Base-by-base conservation (phyloP, 1,140 invertebrate genomes). In the Habropoda laboriosa region DNA sequence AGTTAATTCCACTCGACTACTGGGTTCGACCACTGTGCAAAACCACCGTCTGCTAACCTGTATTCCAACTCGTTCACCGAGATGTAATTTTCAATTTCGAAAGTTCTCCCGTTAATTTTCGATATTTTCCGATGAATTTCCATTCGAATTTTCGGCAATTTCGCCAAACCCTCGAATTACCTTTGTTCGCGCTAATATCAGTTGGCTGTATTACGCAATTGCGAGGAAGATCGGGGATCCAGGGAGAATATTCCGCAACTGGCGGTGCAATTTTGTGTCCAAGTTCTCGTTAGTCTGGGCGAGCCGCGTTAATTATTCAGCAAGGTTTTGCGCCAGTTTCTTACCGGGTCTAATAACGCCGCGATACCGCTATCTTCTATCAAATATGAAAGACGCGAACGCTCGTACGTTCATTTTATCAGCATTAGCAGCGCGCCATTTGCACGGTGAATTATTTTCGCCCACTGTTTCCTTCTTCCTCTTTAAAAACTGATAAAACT, bases 201-300 rank as follows among this genome's bases (percentile, higher is more conserved):
- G n/a, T n/a, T n/a, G n/a, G n/a, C n/a, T n/a, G n/a, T n/a, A n/a
- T n/a, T n/a, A n/a, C n/a, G 47, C 64, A 67, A 67, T 21, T 3
- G 58, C 76, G 47, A 55, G 64, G 3, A 13, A 49, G 18, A 55
- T 18, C n/a, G 24, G 53, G 2, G 27, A 7, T 1, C 16, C 40
- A 6, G 51, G 16, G 24, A 63, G 42, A 16, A 32, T 21, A 18
- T 67, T 38, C 38, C 35, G 18, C 61, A 57, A 35, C 49, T 30
- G 40, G 75, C 45, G n/a, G n/a, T 45, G 49, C 55, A 84, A 84
- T 83, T 84, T 83, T 16, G 51, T 21, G 80, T 73, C 80, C 82
- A 82, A 72, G 68, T 84, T 74, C 82, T 84, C 81, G 82, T 84
- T 83, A 83, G 81, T 8, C 58, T n/a, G 70, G n/a, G 0, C 47